Conservation (phyloP, 2,797 vertebrate genomes). For the Chrysocyon brachyurus region DNA sequence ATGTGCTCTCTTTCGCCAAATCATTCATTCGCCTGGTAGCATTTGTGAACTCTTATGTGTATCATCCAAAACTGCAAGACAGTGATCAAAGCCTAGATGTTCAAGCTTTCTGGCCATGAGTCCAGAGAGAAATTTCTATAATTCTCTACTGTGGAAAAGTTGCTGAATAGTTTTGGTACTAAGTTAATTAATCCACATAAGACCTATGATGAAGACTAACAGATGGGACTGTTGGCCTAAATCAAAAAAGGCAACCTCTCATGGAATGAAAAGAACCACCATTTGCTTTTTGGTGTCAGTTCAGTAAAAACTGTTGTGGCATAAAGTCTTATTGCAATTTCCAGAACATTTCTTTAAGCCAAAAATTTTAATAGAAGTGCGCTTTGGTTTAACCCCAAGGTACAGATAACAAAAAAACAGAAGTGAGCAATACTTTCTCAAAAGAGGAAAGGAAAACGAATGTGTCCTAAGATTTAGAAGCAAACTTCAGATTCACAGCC, state of each 20-base stretch:
- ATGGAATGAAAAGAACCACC: neutral
- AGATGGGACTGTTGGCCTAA: neutral
- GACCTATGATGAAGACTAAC: neutral
- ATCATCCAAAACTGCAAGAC: neutral
- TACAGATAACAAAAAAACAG: constrained; percentile 63
- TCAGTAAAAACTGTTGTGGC: neutral
- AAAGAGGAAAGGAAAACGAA: constrained; percentile 81
- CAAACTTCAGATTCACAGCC: constrained; percentile 44
- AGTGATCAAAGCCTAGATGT: neutral
- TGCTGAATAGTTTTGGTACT: neutral
- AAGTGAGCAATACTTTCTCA: constrained; percentile 57
- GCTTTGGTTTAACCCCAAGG: constrained; percentile 60
- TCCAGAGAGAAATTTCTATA: neutral
- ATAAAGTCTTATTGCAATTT: neutral
- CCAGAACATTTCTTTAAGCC: constrained; percentile 2
- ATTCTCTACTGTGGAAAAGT: neutral
- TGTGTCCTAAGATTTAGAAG: constrained; percentile 65
- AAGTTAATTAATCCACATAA: neutral
- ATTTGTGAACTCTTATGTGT: neutral
- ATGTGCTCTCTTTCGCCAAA: neutral
- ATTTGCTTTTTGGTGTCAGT: constrained; percentile 31
- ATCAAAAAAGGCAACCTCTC: neutral
- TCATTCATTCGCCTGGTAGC: neutral
- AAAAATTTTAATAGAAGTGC: neutral
- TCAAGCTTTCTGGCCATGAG: neutral